Evolutionary conservation across 2,888 invertebrate species (phyloP), one percentile per base, ranked within the genome.

Genomic region (Lysandra coridon): DNA sequence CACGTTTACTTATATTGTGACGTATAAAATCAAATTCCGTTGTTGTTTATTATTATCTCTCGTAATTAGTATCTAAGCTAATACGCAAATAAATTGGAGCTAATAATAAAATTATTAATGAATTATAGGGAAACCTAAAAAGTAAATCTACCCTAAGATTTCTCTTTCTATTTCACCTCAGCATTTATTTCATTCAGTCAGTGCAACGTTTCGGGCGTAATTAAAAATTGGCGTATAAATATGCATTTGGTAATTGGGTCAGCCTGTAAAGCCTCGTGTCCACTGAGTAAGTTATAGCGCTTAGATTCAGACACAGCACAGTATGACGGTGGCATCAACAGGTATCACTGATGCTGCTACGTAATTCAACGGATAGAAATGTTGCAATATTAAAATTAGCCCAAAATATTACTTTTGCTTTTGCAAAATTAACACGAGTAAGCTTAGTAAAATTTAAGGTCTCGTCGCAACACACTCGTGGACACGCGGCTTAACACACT

Each of bases 191-290:
- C 12, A 69, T 69, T 69, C 7, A 14, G 33, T 69, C 69, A 6
- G 69, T 17, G 33, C 33, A 69, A 33, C 12, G 17, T 33, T 69
- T 37, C 69, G 14, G 69, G 69, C 69, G 69, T 37, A 69, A 69
- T 69, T 69, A 33, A 69, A 37, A 69, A 69, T 33, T 69, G 69
- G 69, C 17, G 69, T 69, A 69, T 69, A 69, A 69, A 69, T 69
- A 69, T 69, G 69, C 69, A 69, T 69, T 69, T 69, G 33, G 69
- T 69, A 69, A 69, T 37, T 69, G 33, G 69, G 69, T 69, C 69
- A 37, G 14, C 69, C 4, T 69, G 14, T 69, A 33, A 69, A 69
- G 69, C 33, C 14, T 37, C 33, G 33, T 69, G 14, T 69, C 14
- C 69, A 69, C 69, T 69, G 14, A 1, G 5, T 14, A 33, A 33